These are phyloP conservation scores for Hypolimnas misippus DNA, from an alignment of 2,888 invertebrate species.

Conservation along the genomic window DNA sequence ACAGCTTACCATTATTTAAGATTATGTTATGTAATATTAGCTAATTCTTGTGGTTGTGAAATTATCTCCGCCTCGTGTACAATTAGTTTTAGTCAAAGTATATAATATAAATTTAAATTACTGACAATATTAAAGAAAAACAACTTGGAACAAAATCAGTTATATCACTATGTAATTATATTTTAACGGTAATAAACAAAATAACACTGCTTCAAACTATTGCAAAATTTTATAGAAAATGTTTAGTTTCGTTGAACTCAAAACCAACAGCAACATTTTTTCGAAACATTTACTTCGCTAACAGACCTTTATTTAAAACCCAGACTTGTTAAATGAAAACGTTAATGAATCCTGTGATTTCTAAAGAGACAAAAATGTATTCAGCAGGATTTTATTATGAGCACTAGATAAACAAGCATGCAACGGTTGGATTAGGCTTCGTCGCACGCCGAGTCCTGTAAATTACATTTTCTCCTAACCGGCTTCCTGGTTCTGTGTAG, in stretches of 20 bases:
- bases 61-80: no score
- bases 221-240: no score
- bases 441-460: slow-evolving; percentile 28
- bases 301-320: not conserved
- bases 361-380: slow-evolving; percentile 9
- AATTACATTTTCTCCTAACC: slow-evolving; percentile 30
- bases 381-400: slow-evolving; percentile 10
- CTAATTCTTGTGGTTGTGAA: no score
- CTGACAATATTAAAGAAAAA: no score
- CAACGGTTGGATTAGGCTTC: slow-evolving; percentile 29
- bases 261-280: not conserved
- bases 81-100: no score
- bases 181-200: no score
- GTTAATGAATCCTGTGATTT: slow-evolving; percentile 12
- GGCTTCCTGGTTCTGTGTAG: slow-evolving; percentile 21
- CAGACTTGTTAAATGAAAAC: slow-evolving; percentile 4
- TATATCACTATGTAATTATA: no score
- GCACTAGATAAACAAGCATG: not conserved
- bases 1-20: not conserved
- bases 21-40: no score
- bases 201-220: no score
- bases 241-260: no score
- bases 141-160: no score
- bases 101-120: no score
- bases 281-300: not conserved